Base-by-base conservation (phyloP, 1,140 invertebrate species). In the Cephus cinctus region DNA sequence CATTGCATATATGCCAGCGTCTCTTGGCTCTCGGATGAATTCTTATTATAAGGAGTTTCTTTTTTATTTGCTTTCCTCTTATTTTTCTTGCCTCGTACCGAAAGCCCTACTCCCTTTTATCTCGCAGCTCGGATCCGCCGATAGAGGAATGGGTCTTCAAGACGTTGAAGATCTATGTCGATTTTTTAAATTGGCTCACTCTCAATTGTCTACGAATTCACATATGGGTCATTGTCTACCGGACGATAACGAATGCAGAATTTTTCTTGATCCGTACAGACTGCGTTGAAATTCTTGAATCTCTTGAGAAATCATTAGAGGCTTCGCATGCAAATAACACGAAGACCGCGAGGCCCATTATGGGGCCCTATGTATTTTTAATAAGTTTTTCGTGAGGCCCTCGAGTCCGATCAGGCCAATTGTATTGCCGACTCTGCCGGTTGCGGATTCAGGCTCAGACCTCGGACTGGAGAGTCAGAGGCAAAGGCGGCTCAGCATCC, bases 291-390 rank as follows among this genome's bases (percentile, higher is more conserved):
- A 27, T 6, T 27, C 25, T 27, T n/a, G 25, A 27, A 27, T 6
- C 25, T 27, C 25, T n/a, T 27, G 25, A n/a, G 6, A n/a, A 6
- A 27, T 27, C 6, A 8, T 8, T n/a, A n/a, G 6, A 6, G n/a
- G 25, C 25, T 8, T 27, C 25, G 25, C 6, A 27, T 27, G 25
- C 25, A 27, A 27, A 27, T 27, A 8, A n/a, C n/a, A n/a, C 25
- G 25, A 27, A n/a, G 25, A n/a, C 25, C 25, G 6, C n/a, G 25
- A 27, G 6, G 25, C 6, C 25, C 25, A 27, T 8, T 8, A 27
- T 51, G 51, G 57, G 54, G 55, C 65, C 9, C 11, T 69, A 69
- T 69, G 66, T 67, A 70, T 71, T 70, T 70, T 69, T 70, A 71
- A 69, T 70, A 71, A 70, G 61, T 70, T 69, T n/a, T n/a, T 69